Evolutionary conservation across 2,797 vertebrate genomes (phyloP).

Genomic region (Hydrolagus colliei): DNA sequence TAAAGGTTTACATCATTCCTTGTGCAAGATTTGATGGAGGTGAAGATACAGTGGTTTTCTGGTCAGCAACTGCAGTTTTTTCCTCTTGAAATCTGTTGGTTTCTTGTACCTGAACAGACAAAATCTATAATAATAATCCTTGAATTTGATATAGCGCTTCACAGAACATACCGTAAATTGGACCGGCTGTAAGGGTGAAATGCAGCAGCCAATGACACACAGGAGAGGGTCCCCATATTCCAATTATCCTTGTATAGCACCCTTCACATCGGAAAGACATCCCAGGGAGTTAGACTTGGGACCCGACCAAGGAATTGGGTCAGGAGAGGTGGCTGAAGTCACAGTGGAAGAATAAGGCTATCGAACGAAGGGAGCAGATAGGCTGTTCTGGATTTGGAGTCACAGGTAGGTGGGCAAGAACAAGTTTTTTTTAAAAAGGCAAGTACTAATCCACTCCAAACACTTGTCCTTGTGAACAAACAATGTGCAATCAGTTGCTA

Average conservation of each 20-base stretch:
- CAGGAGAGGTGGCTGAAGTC: neutral
- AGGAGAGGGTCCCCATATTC: no score
- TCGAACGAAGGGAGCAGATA: no score
- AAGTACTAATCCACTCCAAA: neutral
- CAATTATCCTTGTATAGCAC: no score
- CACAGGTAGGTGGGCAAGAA: neutral
- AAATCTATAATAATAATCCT: neutral
- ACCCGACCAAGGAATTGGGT: no score
- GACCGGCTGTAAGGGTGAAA: no score
- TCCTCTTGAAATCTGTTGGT: slow-evolving; percentile 96
- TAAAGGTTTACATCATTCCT: slow-evolving; percentile 62
- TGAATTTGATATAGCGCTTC: no score
- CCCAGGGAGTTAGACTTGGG: no score
- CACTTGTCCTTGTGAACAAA: neutral
- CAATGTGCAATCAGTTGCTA: no score
- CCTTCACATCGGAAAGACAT: no score
- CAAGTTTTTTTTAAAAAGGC: neutral
- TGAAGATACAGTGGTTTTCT: slow-evolving; percentile 98
- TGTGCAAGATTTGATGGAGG: slow-evolving; percentile 91
- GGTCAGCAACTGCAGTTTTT: slow-evolving; percentile 92
- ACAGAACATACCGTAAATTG: no score
- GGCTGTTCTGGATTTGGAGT: neutral
- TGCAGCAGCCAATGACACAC: no score
- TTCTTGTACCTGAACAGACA: slow-evolving; percentile 84
- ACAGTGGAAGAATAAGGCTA: neutral